Base-by-base conservation (phyloP, 2,113 vertebrate genomes). In the Nibea coibor region DNA sequence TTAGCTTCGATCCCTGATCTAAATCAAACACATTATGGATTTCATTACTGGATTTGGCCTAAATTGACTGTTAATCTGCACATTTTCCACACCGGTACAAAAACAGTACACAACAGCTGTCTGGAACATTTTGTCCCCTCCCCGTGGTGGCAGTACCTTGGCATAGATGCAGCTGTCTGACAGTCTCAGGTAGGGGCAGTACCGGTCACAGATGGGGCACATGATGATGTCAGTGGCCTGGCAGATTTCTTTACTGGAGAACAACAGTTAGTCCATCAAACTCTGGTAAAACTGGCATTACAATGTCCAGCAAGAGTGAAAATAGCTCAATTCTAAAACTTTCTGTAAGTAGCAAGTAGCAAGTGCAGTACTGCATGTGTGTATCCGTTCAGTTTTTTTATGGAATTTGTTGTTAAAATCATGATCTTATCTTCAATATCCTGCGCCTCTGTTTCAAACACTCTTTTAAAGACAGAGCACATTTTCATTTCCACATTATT, bases 141-240 rank as follows among this genome's bases (percentile, higher is more conserved):
- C 17, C 20, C 64, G 58, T 26, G 31, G 8, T 2, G 20, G 43
- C 51, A n/a, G 19, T 88, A 94, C 94, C 93, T 94, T 94, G 70
- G 94, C 92, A 31, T 98, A 98, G 85, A 97, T 94, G 0, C 97
- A 99, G 95, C 97, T 99, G 93, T 98, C 96, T 0, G 96, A 99
- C 69, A 99, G 87, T 72, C 94, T 97, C 97, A 97, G 96, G 94
- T 96, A 99, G n/a, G 97, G 96, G 90, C 97, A 99, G 88, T 97
- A 97, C 93, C 97, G 96, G 91, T 99, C 97, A 91, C 97, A 99
- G 83, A 99, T 96, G 80, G 98, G 97, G 91, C 98, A 99, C 98
- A 99, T 99, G 85, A 98, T 96, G 89, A 97, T 96, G 71, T 97
- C 96, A 69, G 95, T 96, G 65, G 96, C 96, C 89, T 97, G 96